Conservation (phyloP, 2,113 vertebrate genomes). For the Chaetorhynchus papuensis region DNA sequence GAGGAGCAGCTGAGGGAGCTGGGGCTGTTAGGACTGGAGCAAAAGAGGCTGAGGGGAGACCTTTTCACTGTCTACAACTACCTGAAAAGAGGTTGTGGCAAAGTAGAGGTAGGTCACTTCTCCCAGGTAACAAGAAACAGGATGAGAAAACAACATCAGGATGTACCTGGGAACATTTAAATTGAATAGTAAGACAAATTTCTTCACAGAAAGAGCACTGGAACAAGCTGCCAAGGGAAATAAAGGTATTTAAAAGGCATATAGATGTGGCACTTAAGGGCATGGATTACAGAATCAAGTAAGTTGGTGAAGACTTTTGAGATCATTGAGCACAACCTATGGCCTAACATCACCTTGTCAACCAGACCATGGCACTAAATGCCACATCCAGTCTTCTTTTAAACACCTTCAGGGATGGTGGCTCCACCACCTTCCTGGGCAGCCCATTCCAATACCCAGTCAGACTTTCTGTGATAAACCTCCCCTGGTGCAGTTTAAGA, state of each 20-base stretch:
- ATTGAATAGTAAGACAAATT: neutral
- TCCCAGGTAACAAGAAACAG: neutral
- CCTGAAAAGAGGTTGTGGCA: accelerated
- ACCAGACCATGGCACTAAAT: neutral
- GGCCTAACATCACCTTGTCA: neutral
- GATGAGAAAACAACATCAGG: neutral
- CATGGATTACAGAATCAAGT: neutral
- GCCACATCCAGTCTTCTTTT: neutral
- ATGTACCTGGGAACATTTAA: neutral
- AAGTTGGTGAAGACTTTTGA: neutral
- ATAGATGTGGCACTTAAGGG: neutral
- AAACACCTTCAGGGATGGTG: neutral
- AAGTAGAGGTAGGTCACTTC: neutral
- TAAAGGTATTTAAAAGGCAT: neutral
- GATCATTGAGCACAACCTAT: neutral
- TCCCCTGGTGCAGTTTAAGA: neutral
- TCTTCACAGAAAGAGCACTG: neutral
- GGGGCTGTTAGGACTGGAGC: neutral
- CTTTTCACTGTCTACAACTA: neutral
- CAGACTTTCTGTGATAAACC: neutral
- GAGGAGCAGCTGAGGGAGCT: neutral
- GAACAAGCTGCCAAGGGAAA: neutral
- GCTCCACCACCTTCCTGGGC: neutral
- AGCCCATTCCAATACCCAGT: neutral
- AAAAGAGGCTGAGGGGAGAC: neutral